Conservation (phyloP, 2,888 invertebrate genomes). For the Synanthedon formicaeformis region DNA sequence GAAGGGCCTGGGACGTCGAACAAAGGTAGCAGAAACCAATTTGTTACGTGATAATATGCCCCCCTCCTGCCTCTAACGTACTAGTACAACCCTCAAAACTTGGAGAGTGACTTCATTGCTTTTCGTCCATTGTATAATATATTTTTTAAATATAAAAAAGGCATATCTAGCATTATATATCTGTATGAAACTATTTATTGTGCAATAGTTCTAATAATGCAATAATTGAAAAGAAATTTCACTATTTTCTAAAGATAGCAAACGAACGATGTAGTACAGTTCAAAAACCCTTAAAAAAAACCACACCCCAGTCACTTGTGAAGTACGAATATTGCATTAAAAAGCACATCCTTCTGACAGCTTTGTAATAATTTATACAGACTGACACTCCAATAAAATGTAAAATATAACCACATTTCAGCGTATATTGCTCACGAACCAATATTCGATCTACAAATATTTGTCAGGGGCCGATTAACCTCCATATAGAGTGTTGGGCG, state of each 20-base stretch:
- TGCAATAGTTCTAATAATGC: no score
- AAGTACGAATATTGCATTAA: no score
- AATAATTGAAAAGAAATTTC: no score
- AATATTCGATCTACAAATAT: conserved; percentile 50
- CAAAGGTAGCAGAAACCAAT: conserved; percentile 69
- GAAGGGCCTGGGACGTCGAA: conserved; percentile 48
- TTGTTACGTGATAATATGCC: conserved; percentile 70
- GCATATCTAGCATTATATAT: no score
- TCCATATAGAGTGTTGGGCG: conserved; percentile 14
- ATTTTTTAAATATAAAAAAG: not conserved
- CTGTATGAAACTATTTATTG: no score
- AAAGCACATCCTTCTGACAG: no score
- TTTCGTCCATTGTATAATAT: conserved; percentile 26
- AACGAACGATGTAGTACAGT: no score
- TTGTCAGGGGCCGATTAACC: conserved; percentile 47
- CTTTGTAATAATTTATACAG: no score
- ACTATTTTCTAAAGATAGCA: no score
- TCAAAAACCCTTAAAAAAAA: no score
- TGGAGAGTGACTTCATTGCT: conserved; percentile 34
- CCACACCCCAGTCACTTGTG: no score
- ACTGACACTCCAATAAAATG: conserved; percentile 32
- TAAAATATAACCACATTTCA: conserved; percentile 23
- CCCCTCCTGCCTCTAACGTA: conserved; percentile 11
- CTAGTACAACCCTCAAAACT: conserved; percentile 5
- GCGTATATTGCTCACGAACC: conserved; percentile 26